These are phyloP conservation scores for Xenopus laevis DNA, from an alignment of 2,113 vertebrate species.

Conservation along the genomic window DNA sequence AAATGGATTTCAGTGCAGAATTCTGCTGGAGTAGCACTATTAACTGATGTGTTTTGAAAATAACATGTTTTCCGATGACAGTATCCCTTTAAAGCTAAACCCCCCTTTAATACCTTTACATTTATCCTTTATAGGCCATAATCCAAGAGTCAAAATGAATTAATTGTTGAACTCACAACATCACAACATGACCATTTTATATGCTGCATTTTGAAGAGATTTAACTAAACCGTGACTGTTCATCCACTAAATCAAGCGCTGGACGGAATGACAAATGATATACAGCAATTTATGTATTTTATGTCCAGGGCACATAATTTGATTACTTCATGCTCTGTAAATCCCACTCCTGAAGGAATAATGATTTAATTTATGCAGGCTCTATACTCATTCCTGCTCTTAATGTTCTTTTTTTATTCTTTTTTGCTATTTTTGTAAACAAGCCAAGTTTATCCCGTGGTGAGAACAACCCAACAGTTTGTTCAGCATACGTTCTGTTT, in stretches of 20 bases:
- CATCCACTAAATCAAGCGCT: background rate
- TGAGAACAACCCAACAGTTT: slow-evolving; percentile 24
- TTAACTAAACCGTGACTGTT: background rate
- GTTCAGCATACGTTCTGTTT: background rate
- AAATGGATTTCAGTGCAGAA: too few relatives aligned
- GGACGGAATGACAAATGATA: background rate
- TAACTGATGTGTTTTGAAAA: too few relatives aligned
- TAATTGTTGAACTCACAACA: background rate
- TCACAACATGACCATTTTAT: background rate
- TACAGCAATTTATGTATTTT: background rate
- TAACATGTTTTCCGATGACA: too few relatives aligned
- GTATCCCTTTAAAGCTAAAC: too few relatives aligned
- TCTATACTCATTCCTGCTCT: background rate
- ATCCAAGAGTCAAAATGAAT: background rate
- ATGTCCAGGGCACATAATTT: slow-evolving; percentile 9
- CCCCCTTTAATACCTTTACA: too few relatives aligned
- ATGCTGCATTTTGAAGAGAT: background rate
- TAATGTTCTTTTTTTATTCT: background rate
- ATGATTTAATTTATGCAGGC: slow-evolving; percentile 11
- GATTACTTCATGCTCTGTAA: slow-evolving; percentile 24
- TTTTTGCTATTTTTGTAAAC: slow-evolving; percentile 20
- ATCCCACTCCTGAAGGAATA: slow-evolving; percentile 1
- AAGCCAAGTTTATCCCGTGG: slow-evolving; percentile 15
- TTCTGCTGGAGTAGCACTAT: too few relatives aligned
- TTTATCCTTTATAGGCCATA: too few relatives aligned